Conservation (phyloP, 2,888 invertebrate species). For the Eristalis intricaria region DNA sequence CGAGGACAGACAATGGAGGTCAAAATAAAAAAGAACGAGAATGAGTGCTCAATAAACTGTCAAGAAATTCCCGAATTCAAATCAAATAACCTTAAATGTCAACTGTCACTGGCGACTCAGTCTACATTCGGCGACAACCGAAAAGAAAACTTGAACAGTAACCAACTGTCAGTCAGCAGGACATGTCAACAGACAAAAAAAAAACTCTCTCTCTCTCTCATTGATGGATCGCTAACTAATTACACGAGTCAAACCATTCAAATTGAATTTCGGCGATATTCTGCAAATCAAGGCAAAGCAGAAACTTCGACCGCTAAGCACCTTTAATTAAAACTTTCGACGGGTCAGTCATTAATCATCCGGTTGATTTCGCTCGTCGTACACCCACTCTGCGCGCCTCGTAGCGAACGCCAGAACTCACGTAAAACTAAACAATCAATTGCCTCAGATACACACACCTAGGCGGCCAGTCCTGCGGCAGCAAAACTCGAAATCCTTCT, state of each 20-base stretch:
- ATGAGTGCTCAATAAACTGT: too few relatives aligned
- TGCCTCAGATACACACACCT: conserved; percentile 35
- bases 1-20: too few relatives aligned
- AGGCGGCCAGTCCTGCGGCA: background rate
- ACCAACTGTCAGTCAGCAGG: background rate
- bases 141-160: background rate
- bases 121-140: background rate
- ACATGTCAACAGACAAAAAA: background rate
- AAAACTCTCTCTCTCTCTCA: background rate
- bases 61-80: too few relatives aligned
- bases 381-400: background rate
- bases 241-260: conserved; percentile 38
- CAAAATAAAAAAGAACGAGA: too few relatives aligned
- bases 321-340: conserved; percentile 62
- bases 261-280: conserved; percentile 26
- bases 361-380: conserved; percentile 30
- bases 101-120: background rate
- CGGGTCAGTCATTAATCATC: conserved; percentile 58
- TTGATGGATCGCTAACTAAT: conserved; percentile 14
- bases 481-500: conserved; percentile 19
- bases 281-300: conserved; percentile 15
- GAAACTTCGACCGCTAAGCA: conserved; percentile 47
- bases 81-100: background rate
- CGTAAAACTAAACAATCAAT: conserved; percentile 68
- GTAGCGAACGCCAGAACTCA: conserved; percentile 16